Percentiles rank a stretch among this genome's conserved stretches.
Conservation (phyloP, 2,888 invertebrate species). For the Smittia sp. region DNA sequence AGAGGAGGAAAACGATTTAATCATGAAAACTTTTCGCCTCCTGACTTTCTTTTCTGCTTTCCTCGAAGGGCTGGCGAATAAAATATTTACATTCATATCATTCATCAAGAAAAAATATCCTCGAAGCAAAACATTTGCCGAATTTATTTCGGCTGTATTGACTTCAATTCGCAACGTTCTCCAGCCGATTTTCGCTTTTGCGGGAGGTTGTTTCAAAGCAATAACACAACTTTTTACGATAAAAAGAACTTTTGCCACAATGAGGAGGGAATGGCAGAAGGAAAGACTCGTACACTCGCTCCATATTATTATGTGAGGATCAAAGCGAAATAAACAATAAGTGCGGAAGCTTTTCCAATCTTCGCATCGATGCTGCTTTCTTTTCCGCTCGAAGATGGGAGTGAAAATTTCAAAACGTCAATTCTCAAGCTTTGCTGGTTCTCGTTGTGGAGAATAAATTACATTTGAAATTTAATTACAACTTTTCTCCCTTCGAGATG, state of each 20-base stretch:
- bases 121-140: not conserved
- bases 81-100: slow-evolving; percentile 38
- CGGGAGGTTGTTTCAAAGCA: slow-evolving; percentile 1
- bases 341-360: too few species aligned
- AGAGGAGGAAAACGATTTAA: slow-evolving; percentile 26
- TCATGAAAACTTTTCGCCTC: slow-evolving; percentile 1
- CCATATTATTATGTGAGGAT: too few species aligned
- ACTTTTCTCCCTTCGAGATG: not conserved
- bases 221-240: slow-evolving; percentile 31
- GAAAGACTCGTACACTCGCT: too few species aligned
- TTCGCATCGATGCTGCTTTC: too few species aligned
- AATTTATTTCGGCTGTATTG: not conserved
- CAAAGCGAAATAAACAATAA: too few species aligned
- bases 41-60: not conserved
- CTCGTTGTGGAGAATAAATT: not conserved
- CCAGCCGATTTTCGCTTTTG: not conserved
- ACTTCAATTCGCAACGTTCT: slow-evolving; percentile 18
- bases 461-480: not conserved
- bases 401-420: not conserved
- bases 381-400: too few species aligned
- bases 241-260: slow-evolving; percentile 5
- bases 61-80: not conserved
- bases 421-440: not conserved
- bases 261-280: not conserved
- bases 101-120: slow-evolving; percentile 25